Percentiles rank a stretch among this genome's conserved stretches.
These are phyloP conservation scores for Eupithecia abbreviata DNA, from an alignment of 2,888 invertebrate species.

Conservation along the genomic window DNA sequence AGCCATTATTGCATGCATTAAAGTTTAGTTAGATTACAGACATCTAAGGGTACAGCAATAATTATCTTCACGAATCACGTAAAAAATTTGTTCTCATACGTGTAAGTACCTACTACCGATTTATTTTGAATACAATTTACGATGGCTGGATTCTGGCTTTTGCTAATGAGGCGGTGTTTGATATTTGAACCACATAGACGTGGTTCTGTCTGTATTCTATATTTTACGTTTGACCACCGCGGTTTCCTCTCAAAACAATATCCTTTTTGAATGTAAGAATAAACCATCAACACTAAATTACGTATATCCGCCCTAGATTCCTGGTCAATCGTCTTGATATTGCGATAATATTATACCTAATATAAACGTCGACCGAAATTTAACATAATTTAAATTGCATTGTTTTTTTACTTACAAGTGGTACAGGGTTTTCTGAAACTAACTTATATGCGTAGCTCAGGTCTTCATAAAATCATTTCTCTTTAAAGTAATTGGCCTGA, in stretches of 20 bases:
- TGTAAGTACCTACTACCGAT: not conserved
- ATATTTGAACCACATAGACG: not conserved
- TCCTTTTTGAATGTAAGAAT: not conserved
- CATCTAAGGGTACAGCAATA: not conserved
- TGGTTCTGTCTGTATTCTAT: not conserved
- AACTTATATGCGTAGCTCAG: not conserved
- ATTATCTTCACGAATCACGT: not conserved
- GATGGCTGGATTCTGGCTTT: conserved; percentile 17
- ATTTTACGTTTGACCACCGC: not conserved
- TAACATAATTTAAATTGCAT: not conserved
- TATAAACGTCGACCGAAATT: not conserved
- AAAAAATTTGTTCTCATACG: conserved; percentile 7
- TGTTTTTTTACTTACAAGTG: too few species aligned
- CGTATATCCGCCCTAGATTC: conserved; percentile 35
- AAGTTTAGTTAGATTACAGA: not conserved
- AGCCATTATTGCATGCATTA: not conserved
- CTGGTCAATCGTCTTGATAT: too few species aligned
- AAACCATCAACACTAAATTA: conserved; percentile 33
- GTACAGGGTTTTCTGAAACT: not conserved
- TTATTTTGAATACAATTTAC: not conserved
- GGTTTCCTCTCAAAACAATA: not conserved
- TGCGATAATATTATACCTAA: not conserved
- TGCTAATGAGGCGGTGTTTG: conserved; percentile 16
- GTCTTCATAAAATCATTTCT: too few species aligned
- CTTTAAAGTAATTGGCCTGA: not conserved